Evolutionary conservation across 2,113 vertebrate species (phyloP).

Genomic region (Mesocricetus auratus): DNA sequence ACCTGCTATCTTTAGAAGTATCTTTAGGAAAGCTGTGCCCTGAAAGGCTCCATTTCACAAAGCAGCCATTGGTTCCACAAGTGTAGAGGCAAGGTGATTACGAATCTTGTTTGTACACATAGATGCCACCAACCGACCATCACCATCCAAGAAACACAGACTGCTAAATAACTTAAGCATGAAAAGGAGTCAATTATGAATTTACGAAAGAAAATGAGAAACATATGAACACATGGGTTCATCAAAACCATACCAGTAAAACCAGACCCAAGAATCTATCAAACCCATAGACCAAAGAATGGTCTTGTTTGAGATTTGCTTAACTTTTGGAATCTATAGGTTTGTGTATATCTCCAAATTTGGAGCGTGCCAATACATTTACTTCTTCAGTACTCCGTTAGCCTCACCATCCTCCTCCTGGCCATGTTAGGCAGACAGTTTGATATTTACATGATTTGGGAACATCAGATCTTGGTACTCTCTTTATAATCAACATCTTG

Average conservation of each 20-base stretch:
- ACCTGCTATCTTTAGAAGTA: neutral
- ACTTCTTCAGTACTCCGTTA: neutral
- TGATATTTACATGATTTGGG: neutral
- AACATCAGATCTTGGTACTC: neutral
- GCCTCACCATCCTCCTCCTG: neutral
- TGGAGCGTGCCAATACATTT: neutral
- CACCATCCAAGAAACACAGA: neutral
- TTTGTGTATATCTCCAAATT: neutral
- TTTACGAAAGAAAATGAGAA: neutral
- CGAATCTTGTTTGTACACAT: neutral
- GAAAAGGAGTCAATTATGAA: neutral
- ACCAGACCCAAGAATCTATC: neutral
- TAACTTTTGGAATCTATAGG: neutral
- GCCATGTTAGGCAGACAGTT: neutral
- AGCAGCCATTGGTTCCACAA: neutral
- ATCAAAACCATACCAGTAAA: neutral
- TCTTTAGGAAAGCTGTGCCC: too few relatives aligned
- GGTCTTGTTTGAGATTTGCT: neutral
- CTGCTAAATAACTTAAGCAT: neutral
- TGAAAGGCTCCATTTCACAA: neutral
- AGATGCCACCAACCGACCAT: neutral
- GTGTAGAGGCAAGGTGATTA: neutral
- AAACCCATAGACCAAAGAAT: neutral
- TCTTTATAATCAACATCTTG: neutral
- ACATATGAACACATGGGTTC: neutral